Base-by-base conservation (phyloP, 2,888 invertebrate species). In the Drosophila conformis region DNA sequence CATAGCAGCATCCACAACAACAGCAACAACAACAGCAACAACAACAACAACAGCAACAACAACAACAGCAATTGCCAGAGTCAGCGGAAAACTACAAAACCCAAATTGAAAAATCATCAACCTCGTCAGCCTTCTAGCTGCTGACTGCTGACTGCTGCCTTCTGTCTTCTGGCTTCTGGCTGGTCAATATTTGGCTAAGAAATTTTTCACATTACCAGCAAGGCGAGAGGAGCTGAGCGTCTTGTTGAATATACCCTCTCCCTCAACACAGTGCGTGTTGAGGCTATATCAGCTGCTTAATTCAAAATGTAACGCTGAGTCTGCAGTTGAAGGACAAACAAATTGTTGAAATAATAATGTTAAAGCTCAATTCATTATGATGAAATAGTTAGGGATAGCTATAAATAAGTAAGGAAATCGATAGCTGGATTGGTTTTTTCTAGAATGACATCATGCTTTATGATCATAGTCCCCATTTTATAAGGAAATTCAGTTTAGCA, bases 171-270 rank as follows among this genome's bases (percentile, higher is more conserved):
- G 36, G 57, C 75, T 71, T 62, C 61, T 56, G 72, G 59, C 81
- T 71, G 80, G 87, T 91, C 91, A 91, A 91, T 91, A 91, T 91
- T 91, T 91, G 84, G 84, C 84, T 88, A 90, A 91, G 88, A 91
- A 90, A 91, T 90, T 90, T 90, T 91, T 91, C 80, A 90, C 84
- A 90, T 90, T 91, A 83, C 87, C 87, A 77, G 77, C 77, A 83
- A 86, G 78, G 87, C 69, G 70, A 76, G 70, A 63, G 69, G 70
- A 73, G 66, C 65, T 80, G 51, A 70, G 76, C 75, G 58, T 75
- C 80, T 83, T 71, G 58, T 80, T 73, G 63, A 76, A 68, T 49
- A 59, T 74, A 64, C 68, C 11, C 56, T 13, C 63, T 4, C 56
- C 11, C 56, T 27, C 29, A 6, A 4, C 29, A 7, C 25, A 48